These are phyloP conservation scores for Phoxinus dragarum DNA, from an alignment of 2,797 vertebrate genomes.

Conservation along the genomic window DNA sequence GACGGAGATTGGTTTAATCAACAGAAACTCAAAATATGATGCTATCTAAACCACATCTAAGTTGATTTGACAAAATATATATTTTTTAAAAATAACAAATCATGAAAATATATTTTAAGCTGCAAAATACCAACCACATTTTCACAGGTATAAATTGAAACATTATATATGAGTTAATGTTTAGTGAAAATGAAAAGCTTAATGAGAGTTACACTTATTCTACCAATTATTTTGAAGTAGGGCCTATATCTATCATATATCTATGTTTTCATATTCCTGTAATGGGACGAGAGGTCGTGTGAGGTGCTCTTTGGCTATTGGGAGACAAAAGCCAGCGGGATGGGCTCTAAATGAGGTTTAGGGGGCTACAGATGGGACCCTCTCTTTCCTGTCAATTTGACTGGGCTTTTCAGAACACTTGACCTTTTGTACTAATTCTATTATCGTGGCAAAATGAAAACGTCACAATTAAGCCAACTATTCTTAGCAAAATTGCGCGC, in stretches of 20 bases:
- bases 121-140: neutral
- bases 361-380: conserved; percentile 94
- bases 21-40: too few species aligned
- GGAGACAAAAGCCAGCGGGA: conserved; percentile 89
- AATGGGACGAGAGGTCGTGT: conserved; percentile 7
- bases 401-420: conserved; percentile 59
- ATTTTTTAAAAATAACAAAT: too few species aligned
- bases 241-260: neutral
- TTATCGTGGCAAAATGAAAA: conserved; percentile 47
- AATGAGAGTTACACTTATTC: neutral
- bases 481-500: neutral
- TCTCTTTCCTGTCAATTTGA: conserved; percentile 73
- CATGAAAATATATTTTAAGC: too few species aligned
- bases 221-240: neutral
- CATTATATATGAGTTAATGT: neutral
- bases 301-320: conserved; percentile 69
- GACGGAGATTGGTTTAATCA: too few species aligned
- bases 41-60: too few species aligned
- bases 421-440: conserved; percentile 67
- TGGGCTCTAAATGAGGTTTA: conserved; percentile 91
- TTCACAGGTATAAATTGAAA: neutral
- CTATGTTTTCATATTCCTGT: neutral
- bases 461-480: conserved; percentile 13
- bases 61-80: too few species aligned
- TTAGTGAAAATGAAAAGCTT: neutral